Evolutionary conservation across 1,140 invertebrate species (phyloP), one percentile per base, ranked within the genome.

Genomic region (Ephestia elutella): DNA sequence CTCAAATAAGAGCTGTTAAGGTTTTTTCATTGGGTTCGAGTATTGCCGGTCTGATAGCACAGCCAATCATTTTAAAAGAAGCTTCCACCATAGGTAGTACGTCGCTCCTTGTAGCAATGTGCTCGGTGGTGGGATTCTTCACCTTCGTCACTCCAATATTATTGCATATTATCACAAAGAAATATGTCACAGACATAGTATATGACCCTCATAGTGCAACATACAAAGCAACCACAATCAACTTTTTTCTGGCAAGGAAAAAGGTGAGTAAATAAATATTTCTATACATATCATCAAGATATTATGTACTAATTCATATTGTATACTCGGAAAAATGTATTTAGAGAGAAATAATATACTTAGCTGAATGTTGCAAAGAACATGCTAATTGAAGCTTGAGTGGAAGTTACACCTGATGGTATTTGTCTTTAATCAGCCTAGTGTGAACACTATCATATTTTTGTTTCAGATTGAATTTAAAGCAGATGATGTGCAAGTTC

Each of bases 81-180:
- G 87, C 91, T 18, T 59, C 90, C 17, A 87, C 90, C 28, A 83
- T 91, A 5, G 91, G 91, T 49, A 78, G 90, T 38, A 89, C 92
- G 0, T 79, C 85, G 4, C 78, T 92, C 49, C 78, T 92, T 0
- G 75, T 94, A 56, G 91, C 90, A 4, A 58, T 93, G 5, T 93
- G 92, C 66, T 90, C 91, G 0, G 87, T 94, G 48, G 89, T 95
- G 0, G 93, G 93, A 19, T 92, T 96, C 66, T 95, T 97, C 75
- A 94, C 96, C 4, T 93, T 97, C 70, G 86, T 93, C 0, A 97
- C 95, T 5, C 97, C 97, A 0, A 49, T 96, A 17, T 74, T 98
- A 20, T 86, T 98, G 60, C 95, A 98, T 89, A 88, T 92, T 5
- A 87, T 98, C 13, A 93, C 95, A 2, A 97, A 94, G 72, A 95